These are phyloP conservation scores for Agriopis aurantiaria DNA, from an alignment of 2,888 invertebrate genomes.

Conservation along the genomic window DNA sequence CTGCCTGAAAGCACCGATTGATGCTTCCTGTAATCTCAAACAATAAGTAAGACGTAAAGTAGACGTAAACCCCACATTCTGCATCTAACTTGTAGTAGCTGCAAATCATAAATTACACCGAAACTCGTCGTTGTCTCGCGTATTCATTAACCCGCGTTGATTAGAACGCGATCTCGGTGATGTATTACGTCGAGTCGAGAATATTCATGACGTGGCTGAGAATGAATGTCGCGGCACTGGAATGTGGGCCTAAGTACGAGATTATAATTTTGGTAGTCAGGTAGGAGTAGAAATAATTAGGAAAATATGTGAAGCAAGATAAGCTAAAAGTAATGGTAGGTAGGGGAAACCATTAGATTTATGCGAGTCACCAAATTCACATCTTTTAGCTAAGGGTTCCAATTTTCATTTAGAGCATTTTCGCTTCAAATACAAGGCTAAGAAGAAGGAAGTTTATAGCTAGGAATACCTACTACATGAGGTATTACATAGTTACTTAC, in stretches of 20 bases:
- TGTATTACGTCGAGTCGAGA: constrained; percentile 40
- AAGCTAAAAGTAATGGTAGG: neutral
- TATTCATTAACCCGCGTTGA: constrained; percentile 48
- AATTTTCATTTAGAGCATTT: too few species aligned
- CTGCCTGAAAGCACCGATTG: too few species aligned
- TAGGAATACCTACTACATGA: too few species aligned
- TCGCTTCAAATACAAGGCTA: too few species aligned
- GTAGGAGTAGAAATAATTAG: constrained; percentile 1
- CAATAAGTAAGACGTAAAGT: neutral
- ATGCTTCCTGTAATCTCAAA: neutral
- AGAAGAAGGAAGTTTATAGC: too few species aligned
- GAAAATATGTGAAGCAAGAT: neutral
- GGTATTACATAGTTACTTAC: too few species aligned
- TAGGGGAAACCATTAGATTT: too few species aligned
- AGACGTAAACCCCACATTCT: constrained; percentile 11
- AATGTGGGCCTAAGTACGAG: neutral
- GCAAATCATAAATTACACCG: constrained; percentile 37
- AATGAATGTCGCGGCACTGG: constrained; percentile 17
- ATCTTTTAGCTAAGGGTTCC: too few species aligned
- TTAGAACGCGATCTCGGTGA: constrained; percentile 46
- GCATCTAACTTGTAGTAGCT: constrained; percentile 20
- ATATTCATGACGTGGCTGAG: constrained; percentile 30
- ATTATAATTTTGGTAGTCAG: neutral
- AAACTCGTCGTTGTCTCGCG: constrained; percentile 34
- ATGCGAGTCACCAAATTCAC: too few species aligned